Base-by-base conservation (phyloP, 37 sponge, comb jelly and placozoan genomes). In the Beroe ovata region DNA sequence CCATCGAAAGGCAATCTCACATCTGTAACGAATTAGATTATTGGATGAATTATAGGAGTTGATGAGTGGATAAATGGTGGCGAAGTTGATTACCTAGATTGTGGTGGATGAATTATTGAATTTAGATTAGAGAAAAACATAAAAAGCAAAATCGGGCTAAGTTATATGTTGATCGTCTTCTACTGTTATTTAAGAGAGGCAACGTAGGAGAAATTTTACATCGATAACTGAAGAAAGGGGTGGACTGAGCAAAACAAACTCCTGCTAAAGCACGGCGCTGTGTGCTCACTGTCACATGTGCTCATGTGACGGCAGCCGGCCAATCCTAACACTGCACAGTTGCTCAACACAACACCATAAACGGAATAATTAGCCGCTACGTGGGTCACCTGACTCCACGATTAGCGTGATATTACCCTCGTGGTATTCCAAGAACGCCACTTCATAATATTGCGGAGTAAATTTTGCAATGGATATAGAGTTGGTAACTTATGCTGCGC, bases 221-320 rank as follows among this genome's bases (percentile, higher is more conserved):
- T 47, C 69, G 69, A 29, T 66, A 66, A 66, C 69, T 66, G 69
- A 66, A n/a, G n/a, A n/a, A n/a, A n/a, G n/a, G n/a, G n/a, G n/a
- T n/a, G 30, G 69, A 66, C 69, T 34, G 16, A 66, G 69, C 32
- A 29, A 66, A 66, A 66, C 69, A 66, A 66, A 66, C 30, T 66
- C 11, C 30, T 29, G 30, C 18, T 34, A 29, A 30, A 37, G 30
- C 69, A 25, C 35, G 25, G 69, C 69, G 29, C 69, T 66, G 69
- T 66, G 69, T 29, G 33, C 16, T 66, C 32, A 66, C 35, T 25
- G 35, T 66, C 69, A 66, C 30, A 37, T 66, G 69, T 14, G 2
- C 29, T 30, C 32, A 66, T 37, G 69, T 66, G 69, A 47, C 11
- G n/a, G 54, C 54, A 11, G 54, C 11, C 11, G 54, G 11, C 54